Base-by-base conservation (phyloP, 1,140 invertebrate species). In the Streblospio benedicti region DNA sequence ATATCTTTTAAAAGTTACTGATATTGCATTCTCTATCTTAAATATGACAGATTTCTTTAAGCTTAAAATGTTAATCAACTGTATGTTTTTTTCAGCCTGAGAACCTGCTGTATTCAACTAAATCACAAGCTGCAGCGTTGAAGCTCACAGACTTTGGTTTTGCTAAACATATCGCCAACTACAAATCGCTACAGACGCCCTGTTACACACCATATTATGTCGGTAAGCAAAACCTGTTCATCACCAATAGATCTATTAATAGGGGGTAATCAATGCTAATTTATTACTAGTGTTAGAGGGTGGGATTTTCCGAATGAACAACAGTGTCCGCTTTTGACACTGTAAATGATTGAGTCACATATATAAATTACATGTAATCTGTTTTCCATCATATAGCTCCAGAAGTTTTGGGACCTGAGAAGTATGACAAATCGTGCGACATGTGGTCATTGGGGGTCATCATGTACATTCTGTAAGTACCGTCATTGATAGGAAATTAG, bases 71-170 rank as follows among this genome's bases (percentile, higher is more conserved):
- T 12, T 30, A 16, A 6, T 31, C 2, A 0, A 30, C 31, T 4
- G n/a, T 52, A 18, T 5, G 23, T 30, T 1, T 28, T 52, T 58
- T 72, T 77, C 67, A 80, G 76, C 81, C 81, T 20, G 81, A 82
- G 71, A 85, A 84, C 73, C 71, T 85, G 47, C 67, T 84, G 6
- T 84, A 82, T 65, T 73, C 76, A 33, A 66, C 71, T 35, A 76
- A 76, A 60, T 71, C 72, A 43, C 56, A 73, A 32, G 69, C 78
- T 54, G 92, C 89, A 30, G 82, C 90, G 63, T 83, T 98, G 41
- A 99, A 98, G 80, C 80, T 99, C 64, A 98, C 94, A 35, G 96
- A 99, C 79, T 99, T 98, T 81, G 96, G 96, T n/a, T 99, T 99
- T 83, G 96, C 96, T n/a, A 99, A 99, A 78, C 91, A 96, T 59